Evolutionary conservation across 2,113 vertebrate species (phyloP).

Genomic region (Nymphicus hollandicus): DNA sequence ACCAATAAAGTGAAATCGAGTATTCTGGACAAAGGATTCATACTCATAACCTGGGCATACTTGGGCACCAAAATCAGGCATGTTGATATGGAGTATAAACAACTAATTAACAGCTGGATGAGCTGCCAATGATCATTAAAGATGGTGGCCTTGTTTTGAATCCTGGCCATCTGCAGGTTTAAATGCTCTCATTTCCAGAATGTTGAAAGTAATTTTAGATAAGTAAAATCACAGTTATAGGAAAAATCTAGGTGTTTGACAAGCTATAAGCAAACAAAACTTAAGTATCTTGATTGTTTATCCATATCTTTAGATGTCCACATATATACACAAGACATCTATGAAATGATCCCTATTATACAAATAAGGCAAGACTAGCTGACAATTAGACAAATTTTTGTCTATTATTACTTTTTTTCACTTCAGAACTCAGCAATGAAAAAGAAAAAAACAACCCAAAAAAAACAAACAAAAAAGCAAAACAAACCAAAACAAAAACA

Average conservation of each 20-base stretch:
- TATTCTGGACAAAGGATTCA: not conserved
- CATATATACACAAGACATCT: rapidly evolving
- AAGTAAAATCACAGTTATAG: not conserved
- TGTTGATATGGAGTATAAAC: not conserved
- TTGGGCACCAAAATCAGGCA: not conserved
- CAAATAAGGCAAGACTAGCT: not conserved
- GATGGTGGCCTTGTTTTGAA: not conserved
- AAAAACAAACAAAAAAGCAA: not conserved
- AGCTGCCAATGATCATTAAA: rapidly evolving
- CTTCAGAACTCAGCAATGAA: rapidly evolving
- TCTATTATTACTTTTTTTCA: not conserved
- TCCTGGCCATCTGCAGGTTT: not conserved
- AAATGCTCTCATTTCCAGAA: not conserved
- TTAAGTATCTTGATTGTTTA: not conserved
- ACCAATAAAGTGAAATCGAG: rapidly evolving
- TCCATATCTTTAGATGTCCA: rapidly evolving
- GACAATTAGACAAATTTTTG: not conserved
- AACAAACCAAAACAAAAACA: not conserved
- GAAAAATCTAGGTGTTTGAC: not conserved
- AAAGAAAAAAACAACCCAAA: too few relatives aligned
- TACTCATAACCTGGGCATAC: rapidly evolving
- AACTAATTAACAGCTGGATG: rapidly evolving
- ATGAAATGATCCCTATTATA: not conserved
- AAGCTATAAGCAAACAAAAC: not conserved
- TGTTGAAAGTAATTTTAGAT: rapidly evolving